These are phyloP conservation scores for Trachelus iudaicus DNA, from an alignment of 2,888 invertebrate species.

Conservation along the genomic window DNA sequence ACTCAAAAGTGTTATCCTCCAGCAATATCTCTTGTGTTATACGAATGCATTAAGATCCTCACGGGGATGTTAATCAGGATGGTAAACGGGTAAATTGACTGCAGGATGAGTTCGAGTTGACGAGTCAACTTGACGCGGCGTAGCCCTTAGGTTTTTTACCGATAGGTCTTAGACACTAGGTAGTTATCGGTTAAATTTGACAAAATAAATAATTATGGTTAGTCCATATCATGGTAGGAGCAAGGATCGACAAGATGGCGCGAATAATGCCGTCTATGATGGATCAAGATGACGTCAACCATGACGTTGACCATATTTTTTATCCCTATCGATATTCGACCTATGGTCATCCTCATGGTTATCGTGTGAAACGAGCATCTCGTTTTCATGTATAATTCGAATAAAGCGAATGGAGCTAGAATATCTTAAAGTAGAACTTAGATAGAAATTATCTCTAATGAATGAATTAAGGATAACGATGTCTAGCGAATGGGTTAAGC, in stretches of 20 bases:
- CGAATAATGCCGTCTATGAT: not conserved
- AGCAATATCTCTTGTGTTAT: not conserved
- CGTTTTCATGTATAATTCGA: not conserved
- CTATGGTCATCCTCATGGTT: not conserved
- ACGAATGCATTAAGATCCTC: not conserved
- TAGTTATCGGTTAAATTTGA: conserved; percentile 16
- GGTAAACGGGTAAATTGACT: not conserved
- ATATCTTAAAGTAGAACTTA: conserved; percentile 1
- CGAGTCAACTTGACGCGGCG: conserved; percentile 33
- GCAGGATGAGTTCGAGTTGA: not conserved
- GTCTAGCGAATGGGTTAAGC: conserved; percentile 26
- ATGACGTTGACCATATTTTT: not conserved
- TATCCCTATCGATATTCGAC: not conserved
- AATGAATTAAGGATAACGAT: conserved; percentile 29
- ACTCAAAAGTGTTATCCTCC: not conserved
- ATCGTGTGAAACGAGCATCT: not conserved
- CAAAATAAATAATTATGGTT: conserved; percentile 43
- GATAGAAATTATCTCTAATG: conserved; percentile 12
- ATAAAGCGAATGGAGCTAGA: not conserved
- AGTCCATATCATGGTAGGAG: conserved; percentile 55
- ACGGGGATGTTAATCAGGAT: not conserved
- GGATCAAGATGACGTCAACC: not conserved
- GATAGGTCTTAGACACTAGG: conserved; percentile 54
- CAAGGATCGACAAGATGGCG: not conserved
- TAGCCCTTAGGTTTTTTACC: conserved; percentile 58